phyloP scores from a whole-genome alignment of 2,797 vertebrate genomes.

The Arrhamphus sclerolepis region DNA sequence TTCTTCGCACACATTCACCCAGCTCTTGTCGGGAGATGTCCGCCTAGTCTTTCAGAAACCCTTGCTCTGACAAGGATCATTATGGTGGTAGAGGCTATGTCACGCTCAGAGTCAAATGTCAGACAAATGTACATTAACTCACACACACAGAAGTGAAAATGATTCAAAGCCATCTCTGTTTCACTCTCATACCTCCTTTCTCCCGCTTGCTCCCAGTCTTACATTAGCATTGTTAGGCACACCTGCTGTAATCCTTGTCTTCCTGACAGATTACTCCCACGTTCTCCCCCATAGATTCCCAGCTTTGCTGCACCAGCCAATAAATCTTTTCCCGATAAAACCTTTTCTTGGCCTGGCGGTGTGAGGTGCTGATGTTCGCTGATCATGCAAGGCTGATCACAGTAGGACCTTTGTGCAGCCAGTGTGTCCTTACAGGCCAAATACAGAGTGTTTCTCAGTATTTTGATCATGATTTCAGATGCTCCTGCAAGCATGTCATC shows the following conservation, averaged over 20 bases:
- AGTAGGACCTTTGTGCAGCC: slow-evolving; percentile 21
- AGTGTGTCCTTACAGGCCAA: slow-evolving; percentile 21
- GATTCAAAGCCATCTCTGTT: slow-evolving; percentile 3
- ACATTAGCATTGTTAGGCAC: slow-evolving; percentile 72
- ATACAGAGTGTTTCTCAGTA: no score
- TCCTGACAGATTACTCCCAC: slow-evolving; percentile 71
- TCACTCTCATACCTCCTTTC: slow-evolving; percentile 13
- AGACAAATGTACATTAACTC: not conserved
- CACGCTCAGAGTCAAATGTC: slow-evolving; percentile 23
- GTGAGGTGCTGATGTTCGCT: slow-evolving; percentile 50
- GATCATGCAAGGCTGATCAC: slow-evolving; percentile 42
- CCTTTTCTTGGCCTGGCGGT: slow-evolving; percentile 19
- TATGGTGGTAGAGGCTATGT: slow-evolving; percentile 36
- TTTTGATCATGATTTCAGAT: no score
- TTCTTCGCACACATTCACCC: slow-evolving; percentile 31
- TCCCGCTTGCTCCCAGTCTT: not conserved
- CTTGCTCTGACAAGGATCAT: slow-evolving; percentile 56
- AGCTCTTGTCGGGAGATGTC: slow-evolving; percentile 34
- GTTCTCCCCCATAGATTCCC: slow-evolving; percentile 66
- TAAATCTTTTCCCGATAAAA: slow-evolving; percentile 73
- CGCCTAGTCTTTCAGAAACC: slow-evolving; percentile 34
- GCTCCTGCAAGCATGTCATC: no score
- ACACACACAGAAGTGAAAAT: slow-evolving; percentile 18
- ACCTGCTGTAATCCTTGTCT: slow-evolving; percentile 75
- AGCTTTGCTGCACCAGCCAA: slow-evolving; percentile 48